phyloP scores from a whole-genome alignment of 1,140 invertebrate species.

The Magallana ariakensis region DNA sequence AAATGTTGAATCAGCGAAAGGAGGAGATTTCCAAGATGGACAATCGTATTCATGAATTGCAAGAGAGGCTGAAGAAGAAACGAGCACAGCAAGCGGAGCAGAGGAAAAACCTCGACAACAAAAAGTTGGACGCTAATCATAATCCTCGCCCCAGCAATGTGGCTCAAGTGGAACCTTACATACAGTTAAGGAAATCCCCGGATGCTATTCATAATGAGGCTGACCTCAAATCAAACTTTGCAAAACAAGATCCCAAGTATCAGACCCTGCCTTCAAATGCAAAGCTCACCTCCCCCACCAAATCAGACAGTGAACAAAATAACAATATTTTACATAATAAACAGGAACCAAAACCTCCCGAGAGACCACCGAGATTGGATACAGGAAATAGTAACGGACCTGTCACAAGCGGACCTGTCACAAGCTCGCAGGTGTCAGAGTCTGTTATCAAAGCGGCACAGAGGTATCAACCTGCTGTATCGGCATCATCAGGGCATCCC shows the following conservation, averaged over 20 bases:
- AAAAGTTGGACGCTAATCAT: slow-evolving; percentile 90
- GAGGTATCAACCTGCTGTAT: slow-evolving; percentile 36
- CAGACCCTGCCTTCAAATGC: slow-evolving; percentile 88
- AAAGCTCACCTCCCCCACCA: slow-evolving; percentile 81
- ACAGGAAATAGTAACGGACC: slow-evolving; percentile 49
- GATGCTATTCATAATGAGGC: slow-evolving; percentile 57
- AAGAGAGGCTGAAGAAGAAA: slow-evolving; percentile 88
- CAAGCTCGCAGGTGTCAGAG: slow-evolving; percentile 29
- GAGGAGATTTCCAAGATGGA: slow-evolving; percentile 95
- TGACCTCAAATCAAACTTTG: slow-evolving; percentile 81
- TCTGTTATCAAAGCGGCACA: slow-evolving; percentile 49
- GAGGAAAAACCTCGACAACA: slow-evolving; percentile 86
- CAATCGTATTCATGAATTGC: slow-evolving; percentile 94
- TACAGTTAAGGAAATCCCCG: slow-evolving; percentile 81
- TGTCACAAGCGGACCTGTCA: background rate
- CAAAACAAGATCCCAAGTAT: slow-evolving; percentile 95
- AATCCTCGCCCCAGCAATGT: slow-evolving; percentile 81
- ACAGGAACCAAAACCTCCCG: slow-evolving; percentile 38
- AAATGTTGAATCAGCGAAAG: slow-evolving; percentile 90
- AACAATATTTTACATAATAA: slow-evolving; percentile 56
- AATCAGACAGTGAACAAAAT: slow-evolving; percentile 59
- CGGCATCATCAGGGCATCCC: slow-evolving; percentile 30
- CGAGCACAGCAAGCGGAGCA: slow-evolving; percentile 88
- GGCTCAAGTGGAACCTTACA: slow-evolving; percentile 91
- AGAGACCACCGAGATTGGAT: slow-evolving; percentile 51